Evolutionary conservation across 2,113 vertebrate genomes (phyloP).

Genomic region (Ailuropoda melanoleuca): DNA sequence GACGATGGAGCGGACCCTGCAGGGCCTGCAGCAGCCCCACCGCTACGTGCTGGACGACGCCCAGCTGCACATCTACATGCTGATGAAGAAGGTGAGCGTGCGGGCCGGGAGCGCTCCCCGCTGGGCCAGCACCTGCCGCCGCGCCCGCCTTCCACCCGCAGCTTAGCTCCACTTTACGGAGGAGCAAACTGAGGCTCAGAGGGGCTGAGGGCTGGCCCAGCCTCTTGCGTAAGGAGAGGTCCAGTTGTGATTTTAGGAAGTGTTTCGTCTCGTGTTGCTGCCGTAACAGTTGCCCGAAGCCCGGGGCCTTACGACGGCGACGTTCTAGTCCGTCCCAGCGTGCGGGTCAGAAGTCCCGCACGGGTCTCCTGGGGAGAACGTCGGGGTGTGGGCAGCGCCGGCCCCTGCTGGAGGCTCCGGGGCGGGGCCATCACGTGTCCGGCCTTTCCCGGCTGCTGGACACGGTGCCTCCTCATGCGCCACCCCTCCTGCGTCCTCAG

Average conservation of each 20-base stretch:
- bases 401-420: background rate
- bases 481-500: background rate
- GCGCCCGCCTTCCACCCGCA: background rate
- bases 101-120: no score
- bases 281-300: no score
- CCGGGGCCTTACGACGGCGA: accelerated
- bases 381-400: background rate
- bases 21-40: slow-evolving; percentile 90
- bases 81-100: slow-evolving; percentile 95
- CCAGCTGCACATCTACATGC: slow-evolving; percentile 96
- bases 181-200: background rate
- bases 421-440: accelerated
- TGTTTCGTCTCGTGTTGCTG: background rate
- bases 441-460: no score
- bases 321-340: background rate
- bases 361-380: background rate
- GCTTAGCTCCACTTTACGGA: background rate
- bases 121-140: no score
- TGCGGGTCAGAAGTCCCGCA: accelerated
- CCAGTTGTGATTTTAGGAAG: background rate
- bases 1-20: slow-evolving; percentile 94
- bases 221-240: background rate
- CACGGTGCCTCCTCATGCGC: accelerated
- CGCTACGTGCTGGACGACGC: slow-evolving; percentile 94
- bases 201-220: background rate